Conservation (phyloP, 2,888 invertebrate species). For the Caenorhabditis sp. region DNA sequence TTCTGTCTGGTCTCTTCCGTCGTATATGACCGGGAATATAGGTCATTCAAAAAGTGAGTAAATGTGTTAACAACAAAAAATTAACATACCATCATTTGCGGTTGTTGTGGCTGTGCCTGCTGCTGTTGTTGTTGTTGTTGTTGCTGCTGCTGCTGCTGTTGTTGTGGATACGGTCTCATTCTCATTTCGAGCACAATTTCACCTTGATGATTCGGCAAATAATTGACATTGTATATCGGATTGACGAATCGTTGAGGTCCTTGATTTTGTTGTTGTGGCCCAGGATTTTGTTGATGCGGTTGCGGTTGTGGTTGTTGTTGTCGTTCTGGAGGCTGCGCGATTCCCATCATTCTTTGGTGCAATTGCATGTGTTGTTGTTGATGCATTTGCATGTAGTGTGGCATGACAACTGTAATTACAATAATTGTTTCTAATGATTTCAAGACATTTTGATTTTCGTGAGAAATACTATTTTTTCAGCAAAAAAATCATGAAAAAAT, state of each 20-base stretch:
- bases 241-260: neutral
- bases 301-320: neutral
- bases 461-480: neutral
- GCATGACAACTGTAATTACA: too few relatives aligned
- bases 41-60: too few relatives aligned
- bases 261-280: neutral
- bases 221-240: slow-evolving; percentile 3
- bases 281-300: neutral
- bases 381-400: too few relatives aligned
- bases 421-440: too few relatives aligned
- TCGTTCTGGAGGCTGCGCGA: neutral
- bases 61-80: too few relatives aligned
- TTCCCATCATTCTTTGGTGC: neutral
- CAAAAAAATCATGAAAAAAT: neutral
- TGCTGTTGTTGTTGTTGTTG: neutral
- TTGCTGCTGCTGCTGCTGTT: neutral
- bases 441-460: too few relatives aligned
- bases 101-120: neutral
- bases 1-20: too few relatives aligned
- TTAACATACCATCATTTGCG: too few relatives aligned
- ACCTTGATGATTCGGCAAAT: slow-evolving; percentile 1
- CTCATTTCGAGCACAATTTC: slow-evolving; percentile 7
- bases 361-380: neutral
- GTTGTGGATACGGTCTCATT: slow-evolving; percentile 4
- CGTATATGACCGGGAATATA: too few relatives aligned